These are phyloP conservation scores for Eurytoma adleriae DNA, from an alignment of 2,888 invertebrate species.

Conservation along the genomic window DNA sequence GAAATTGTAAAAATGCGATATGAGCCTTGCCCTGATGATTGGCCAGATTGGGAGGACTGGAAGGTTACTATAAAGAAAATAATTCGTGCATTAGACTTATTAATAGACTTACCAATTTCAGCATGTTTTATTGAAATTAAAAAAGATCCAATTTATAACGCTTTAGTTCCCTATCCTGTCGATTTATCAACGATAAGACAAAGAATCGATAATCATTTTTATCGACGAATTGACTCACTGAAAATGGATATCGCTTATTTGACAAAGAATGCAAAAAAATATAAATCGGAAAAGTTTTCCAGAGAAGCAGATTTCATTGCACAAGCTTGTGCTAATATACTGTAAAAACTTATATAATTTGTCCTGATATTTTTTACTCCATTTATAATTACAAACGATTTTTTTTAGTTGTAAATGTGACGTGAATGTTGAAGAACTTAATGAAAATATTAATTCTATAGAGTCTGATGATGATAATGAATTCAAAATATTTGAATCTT, in stretches of 20 bases:
- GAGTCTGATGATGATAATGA: not conserved
- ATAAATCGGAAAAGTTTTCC: constrained; percentile 80
- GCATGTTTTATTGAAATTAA: constrained; percentile 97
- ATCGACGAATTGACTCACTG: constrained; percentile 91
- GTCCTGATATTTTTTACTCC: not conserved
- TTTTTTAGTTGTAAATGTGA: too few relatives aligned
- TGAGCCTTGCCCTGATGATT: not conserved
- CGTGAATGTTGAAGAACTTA: too few relatives aligned
- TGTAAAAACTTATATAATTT: not conserved
- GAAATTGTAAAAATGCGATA: not conserved
- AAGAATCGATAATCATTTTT: constrained; percentile 90
- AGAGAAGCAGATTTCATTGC: not conserved
- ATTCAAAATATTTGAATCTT: not conserved
- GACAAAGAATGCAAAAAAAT: constrained; percentile 87
- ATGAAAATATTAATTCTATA: not conserved
- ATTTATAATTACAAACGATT: not conserved
- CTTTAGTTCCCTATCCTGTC: constrained; percentile 93
- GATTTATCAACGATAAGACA: constrained; percentile 93
- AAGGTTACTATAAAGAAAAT: constrained; percentile 84
- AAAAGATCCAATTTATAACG: constrained; percentile 91
- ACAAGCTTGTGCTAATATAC: not conserved
- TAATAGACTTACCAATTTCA: constrained; percentile 93
- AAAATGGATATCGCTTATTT: constrained; percentile 95
- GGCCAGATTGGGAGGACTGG: not conserved
- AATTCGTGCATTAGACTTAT: constrained; percentile 82